phyloP scores from a whole-genome alignment of 2,797 vertebrate genomes.

The Sebastes baramenuke region DNA sequence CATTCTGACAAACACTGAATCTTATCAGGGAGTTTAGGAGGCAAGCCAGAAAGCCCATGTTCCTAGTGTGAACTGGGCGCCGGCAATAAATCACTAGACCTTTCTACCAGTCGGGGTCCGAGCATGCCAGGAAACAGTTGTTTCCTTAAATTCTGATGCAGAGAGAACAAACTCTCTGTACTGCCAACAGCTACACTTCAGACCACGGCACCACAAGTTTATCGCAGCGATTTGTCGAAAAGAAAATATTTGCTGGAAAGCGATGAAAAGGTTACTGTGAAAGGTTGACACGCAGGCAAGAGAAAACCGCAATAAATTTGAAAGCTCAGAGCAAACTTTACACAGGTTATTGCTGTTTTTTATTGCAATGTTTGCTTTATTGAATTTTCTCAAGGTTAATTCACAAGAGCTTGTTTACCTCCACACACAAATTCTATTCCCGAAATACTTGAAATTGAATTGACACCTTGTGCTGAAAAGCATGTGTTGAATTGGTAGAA shows the following conservation, averaged over 20 bases:
- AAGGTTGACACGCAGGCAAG: background rate
- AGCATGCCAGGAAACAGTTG: slow-evolving; percentile 73
- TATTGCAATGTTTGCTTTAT: slow-evolving; percentile 17
- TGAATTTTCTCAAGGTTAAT: slow-evolving; percentile 50
- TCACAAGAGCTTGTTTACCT: slow-evolving; percentile 37
- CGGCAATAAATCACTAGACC: slow-evolving; percentile 27
- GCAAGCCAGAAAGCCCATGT: slow-evolving; percentile 16
- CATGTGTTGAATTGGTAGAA: slow-evolving; percentile 1
- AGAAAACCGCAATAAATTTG: background rate
- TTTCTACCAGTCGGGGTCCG: slow-evolving; percentile 4
- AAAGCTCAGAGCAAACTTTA: slow-evolving; percentile 21
- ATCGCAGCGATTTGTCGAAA: slow-evolving; percentile 39
- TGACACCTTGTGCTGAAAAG: slow-evolving; percentile 15
- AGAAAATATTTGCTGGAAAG: slow-evolving; percentile 53
- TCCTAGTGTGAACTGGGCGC: background rate
- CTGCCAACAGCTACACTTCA: slow-evolving; percentile 56
- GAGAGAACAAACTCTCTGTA: slow-evolving; percentile 12
- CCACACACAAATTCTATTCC: background rate
- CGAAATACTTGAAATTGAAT: slow-evolving; percentile 13
- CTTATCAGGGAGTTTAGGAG: slow-evolving; percentile 37
- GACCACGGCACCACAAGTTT: slow-evolving; percentile 37
- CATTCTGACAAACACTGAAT: slow-evolving; percentile 35
- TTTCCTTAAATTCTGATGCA: slow-evolving; percentile 68
- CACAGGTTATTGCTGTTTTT: slow-evolving; percentile 29
- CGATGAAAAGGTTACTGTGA: slow-evolving; percentile 46